Evolutionary conservation across 2,888 invertebrate genomes (phyloP).

Genomic region (Trichopria drosophilae): DNA sequence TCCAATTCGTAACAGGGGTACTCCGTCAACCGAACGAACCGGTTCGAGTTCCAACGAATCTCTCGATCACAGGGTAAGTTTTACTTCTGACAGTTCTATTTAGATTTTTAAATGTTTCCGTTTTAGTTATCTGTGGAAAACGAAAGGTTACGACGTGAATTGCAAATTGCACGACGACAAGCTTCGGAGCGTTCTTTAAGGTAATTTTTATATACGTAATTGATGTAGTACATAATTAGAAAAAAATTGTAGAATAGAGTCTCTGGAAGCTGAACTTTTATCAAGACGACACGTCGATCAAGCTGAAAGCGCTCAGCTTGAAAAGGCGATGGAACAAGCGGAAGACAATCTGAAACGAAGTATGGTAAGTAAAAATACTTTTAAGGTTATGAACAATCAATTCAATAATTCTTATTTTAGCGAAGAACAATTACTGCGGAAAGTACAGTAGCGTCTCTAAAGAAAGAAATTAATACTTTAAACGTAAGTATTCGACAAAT

Average conservation of each 20-base stretch:
- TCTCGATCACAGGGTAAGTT: slow-evolving; percentile 34
- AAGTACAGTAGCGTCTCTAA: slow-evolving; percentile 66
- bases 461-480: slow-evolving; percentile 71
- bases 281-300: slow-evolving; percentile 61
- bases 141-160: slow-evolving; percentile 62
- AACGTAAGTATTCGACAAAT: slow-evolving; percentile 64
- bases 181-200: slow-evolving; percentile 60
- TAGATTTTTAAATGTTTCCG: slow-evolving; percentile 11
- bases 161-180: slow-evolving; percentile 62
- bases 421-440: slow-evolving; percentile 67
- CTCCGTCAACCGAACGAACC: slow-evolving; percentile 39
- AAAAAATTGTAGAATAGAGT: slow-evolving; percentile 58
- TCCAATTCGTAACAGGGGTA: slow-evolving; percentile 62
- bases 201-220: slow-evolving; percentile 39
- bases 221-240: background rate
- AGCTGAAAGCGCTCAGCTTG: slow-evolving; percentile 62
- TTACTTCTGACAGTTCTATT: slow-evolving; percentile 1
- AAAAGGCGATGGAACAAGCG: slow-evolving; percentile 64
- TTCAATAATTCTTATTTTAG: slow-evolving; percentile 59
- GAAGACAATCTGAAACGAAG: slow-evolving; percentile 65
- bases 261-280: slow-evolving; percentile 62
- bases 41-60: slow-evolving; percentile 38
- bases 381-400: background rate
- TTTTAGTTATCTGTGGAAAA: slow-evolving; percentile 54
- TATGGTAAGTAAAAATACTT: slow-evolving; percentile 57